Evolutionary conservation across 2,888 invertebrate species (phyloP).

Genomic region (Mesorhabditis spiculigera): DNA sequence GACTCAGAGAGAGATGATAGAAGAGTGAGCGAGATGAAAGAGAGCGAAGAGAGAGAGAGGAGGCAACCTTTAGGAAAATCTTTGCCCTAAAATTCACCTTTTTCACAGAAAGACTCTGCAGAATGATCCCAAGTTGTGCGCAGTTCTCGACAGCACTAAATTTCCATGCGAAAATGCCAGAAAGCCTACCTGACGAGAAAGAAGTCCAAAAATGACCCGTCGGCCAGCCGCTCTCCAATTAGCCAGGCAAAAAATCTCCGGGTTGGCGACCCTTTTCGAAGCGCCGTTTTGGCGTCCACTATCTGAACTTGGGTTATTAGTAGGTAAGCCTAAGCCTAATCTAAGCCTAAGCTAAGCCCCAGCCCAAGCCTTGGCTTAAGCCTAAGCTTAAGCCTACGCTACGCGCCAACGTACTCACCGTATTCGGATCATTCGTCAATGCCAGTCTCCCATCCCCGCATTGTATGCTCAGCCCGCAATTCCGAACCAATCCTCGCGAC

Average conservation of each 20-base stretch:
- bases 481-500: not conserved
- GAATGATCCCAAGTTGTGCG: conserved; percentile 3
- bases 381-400: not conserved
- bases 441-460: not conserved
- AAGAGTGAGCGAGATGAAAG: too few species aligned
- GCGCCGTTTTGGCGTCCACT: not conserved
- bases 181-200: conserved; percentile 13
- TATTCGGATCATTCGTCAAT: conserved; percentile 3
- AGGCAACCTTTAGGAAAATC: too few species aligned
- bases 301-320: not conserved
- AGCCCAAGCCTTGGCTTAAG: not conserved
- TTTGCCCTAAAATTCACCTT: not conserved
- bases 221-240: conserved; percentile 24
- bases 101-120: not conserved
- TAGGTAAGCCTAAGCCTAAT: not conserved
- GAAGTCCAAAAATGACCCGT: conserved; percentile 39
- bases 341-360: conserved; percentile 1
- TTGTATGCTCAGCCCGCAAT: not conserved
- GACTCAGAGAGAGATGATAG: too few species aligned
- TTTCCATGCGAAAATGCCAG: too few species aligned
- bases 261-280: not conserved
- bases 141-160: not conserved
- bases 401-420: not conserved
- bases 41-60: too few species aligned
- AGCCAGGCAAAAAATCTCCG: not conserved